phyloP scores from a whole-genome alignment of 2,797 vertebrate genomes.

The Rhynchonycteris naso region DNA sequence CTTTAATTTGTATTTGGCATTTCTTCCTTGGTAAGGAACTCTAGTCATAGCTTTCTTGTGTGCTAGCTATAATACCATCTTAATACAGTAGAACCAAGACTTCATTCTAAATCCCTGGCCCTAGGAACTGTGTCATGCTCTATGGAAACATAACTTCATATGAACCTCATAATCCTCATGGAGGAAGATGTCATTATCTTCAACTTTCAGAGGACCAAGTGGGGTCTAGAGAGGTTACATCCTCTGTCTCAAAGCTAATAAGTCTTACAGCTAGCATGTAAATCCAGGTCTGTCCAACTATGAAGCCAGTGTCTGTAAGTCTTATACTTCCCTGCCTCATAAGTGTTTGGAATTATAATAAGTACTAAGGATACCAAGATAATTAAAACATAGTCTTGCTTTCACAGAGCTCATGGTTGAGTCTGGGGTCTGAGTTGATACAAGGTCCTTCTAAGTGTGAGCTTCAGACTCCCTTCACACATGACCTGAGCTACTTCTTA shows the following conservation, averaged over 20 bases:
- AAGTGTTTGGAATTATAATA: neutral
- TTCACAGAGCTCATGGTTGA: neutral
- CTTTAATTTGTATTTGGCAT: neutral
- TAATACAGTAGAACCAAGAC: neutral
- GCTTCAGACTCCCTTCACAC: neutral
- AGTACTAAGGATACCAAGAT: neutral
- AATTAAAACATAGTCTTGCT: neutral
- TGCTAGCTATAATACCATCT: neutral
- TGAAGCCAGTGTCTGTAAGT: neutral
- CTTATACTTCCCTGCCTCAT: neutral
- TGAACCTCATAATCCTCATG: neutral
- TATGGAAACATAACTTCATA: neutral
- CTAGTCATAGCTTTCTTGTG: neutral
- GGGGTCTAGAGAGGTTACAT: neutral
- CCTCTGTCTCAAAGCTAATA: neutral
- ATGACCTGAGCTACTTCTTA: neutral
- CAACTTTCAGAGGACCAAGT: neutral
- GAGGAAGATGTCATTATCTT: neutral
- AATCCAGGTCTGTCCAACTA: neutral
- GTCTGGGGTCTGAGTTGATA: neutral
- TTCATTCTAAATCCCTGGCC: neutral
- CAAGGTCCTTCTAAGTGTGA: neutral
- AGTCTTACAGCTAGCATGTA: neutral
- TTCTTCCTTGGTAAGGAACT: neutral
- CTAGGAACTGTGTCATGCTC: neutral